Conservation (phyloP, 2,888 invertebrate genomes). For the Campopleginae sp. region DNA sequence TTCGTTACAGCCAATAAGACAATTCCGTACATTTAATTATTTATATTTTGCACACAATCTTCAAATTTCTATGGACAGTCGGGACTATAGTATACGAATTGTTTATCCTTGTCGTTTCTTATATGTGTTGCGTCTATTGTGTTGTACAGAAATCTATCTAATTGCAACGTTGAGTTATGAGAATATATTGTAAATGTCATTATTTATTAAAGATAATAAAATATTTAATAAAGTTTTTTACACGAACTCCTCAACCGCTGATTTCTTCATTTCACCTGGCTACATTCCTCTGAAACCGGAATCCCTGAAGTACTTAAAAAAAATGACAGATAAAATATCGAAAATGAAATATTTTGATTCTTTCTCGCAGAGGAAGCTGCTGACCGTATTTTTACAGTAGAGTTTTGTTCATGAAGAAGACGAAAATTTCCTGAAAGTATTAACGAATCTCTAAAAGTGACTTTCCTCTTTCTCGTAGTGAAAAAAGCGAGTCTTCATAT, state of each 20-base stretch:
- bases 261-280: background rate
- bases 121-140: constrained; percentile 42
- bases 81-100: constrained; percentile 32
- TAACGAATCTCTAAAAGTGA: background rate
- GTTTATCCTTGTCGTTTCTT: constrained; percentile 49
- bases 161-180: constrained; percentile 44
- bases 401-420: too few relatives aligned
- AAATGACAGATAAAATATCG: too few relatives aligned
- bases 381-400: too few relatives aligned
- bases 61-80: constrained; percentile 35
- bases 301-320: too few relatives aligned
- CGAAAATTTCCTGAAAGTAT: background rate
- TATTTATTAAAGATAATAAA: constrained; percentile 64
- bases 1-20: background rate
- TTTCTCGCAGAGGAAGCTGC: too few relatives aligned
- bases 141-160: constrained; percentile 36
- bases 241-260: constrained; percentile 25
- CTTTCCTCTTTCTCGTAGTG: background rate
- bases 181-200: constrained; percentile 58
- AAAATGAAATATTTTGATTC: too few relatives aligned
- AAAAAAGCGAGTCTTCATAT: background rate
- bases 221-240: constrained; percentile 68
- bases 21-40: background rate
- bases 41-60: constrained; percentile 42
- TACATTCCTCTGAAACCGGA: background rate